Percentiles rank a stretch among this genome's conserved stretches.
Evolutionary conservation across 2,113 vertebrate genomes (phyloP).

Genomic region (Rhegmatorhina hoffmannsi): DNA sequence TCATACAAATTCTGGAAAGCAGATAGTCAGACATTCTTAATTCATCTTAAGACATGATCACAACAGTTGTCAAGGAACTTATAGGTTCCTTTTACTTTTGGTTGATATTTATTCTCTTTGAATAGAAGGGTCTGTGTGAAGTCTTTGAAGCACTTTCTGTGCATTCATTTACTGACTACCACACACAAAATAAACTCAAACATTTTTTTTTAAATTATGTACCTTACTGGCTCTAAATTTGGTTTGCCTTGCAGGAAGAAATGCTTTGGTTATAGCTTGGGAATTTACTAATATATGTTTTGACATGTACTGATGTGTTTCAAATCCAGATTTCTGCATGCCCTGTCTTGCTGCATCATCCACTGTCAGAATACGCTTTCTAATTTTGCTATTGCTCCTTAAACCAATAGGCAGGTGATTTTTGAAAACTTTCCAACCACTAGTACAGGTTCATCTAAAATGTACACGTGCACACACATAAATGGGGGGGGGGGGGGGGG

Average conservation of each 20-base stretch:
- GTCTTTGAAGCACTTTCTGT: neutral
- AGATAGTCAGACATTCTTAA: neutral
- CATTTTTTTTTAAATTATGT: neutral
- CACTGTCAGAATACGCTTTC: neutral
- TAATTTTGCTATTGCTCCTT: neutral
- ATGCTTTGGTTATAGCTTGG: neutral
- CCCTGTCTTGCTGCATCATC: neutral
- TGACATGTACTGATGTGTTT: neutral
- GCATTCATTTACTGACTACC: neutral
- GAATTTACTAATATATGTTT: neutral
- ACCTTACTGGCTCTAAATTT: neutral
- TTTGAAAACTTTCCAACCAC: neutral
- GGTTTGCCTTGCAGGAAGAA: neutral
- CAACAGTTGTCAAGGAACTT: neutral
- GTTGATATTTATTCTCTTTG: neutral
- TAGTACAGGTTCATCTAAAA: neutral
- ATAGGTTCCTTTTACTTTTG: neutral
- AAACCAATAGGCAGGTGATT: neutral
- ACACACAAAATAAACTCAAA: neutral
- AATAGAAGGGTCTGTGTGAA: neutral
- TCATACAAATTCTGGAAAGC: neutral
- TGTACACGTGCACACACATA: rapidly evolving
- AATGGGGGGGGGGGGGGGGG: rapidly evolving
- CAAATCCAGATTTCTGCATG: neutral
- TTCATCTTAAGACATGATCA: neutral